Base-by-base conservation (phyloP, 2,888 invertebrate genomes). In the Morpho helenor region DNA sequence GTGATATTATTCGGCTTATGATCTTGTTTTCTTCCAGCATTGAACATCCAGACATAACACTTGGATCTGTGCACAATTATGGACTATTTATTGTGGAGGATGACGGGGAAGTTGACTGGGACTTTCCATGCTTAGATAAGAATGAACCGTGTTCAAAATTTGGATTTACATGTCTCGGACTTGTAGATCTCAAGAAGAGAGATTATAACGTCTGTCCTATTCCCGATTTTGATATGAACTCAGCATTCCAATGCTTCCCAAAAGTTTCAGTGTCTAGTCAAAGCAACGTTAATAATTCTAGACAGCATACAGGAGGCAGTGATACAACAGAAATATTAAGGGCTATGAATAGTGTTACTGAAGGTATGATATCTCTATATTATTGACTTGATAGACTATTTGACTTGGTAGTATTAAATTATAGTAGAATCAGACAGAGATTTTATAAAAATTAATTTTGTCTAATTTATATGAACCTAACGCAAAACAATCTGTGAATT, bases 81-180 rank as follows among this genome's bases (percentile, higher is more conserved):
- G 96, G 97, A 48, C 92, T 99, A 57, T 97, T 96, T 77, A 97
- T 99, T 80, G 98, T 97, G 39, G 99, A 99, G 85, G 98, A 99
- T 74, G 98, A 98, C 77, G 99, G 98, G 1, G 98, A 98, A 86
- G 96, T 97, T 3, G 98, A 98, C 82, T 93, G 93, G 84, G 98
- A 98, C 71, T 98, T 99, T 78, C 98, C 98, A 0, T 95, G 96
- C 68, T 90, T 99, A 8, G 98, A 98, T 77, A 92, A 95, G 9
- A 93, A 94, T 62, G 98, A 99, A 83, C 95, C 95, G 1, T 96
- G 98, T 68, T 95, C 96, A 0, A 98, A 98, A 83, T 99, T 98
- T 82, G 97, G 97, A 40, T 98, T 99, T 79, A 94, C 94, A 8
- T 96, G 96, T 70, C 91, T 99, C 9, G 98, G 98, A 6, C 91